Conservation (phyloP, 2,888 invertebrate species). For the Eurois occulta region DNA sequence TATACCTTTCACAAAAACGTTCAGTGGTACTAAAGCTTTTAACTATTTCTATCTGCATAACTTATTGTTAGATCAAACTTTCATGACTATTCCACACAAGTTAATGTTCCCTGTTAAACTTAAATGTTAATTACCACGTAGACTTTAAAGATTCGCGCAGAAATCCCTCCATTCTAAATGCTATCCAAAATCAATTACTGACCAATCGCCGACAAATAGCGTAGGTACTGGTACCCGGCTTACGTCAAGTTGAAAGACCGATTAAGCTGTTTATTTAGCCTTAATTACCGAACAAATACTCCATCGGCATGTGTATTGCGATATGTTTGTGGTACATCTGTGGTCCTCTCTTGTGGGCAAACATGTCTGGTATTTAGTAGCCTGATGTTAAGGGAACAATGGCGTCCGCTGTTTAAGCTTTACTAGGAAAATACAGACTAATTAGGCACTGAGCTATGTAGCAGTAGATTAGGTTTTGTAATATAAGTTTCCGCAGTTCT, state of each 20-base stretch:
- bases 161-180: conserved; percentile 14
- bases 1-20: conserved; percentile 5
- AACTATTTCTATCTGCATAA: conserved; percentile 2
- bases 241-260: conserved; percentile 84
- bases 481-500: neutral
- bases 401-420: conserved; percentile 43
- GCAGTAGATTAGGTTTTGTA: neutral
- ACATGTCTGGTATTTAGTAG: conserved; percentile 63
- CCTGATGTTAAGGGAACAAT: conserved; percentile 51
- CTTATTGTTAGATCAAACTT: conserved; percentile 1
- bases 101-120: neutral
- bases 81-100: conserved; percentile 7
- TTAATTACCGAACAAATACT: conserved; percentile 86
- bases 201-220: conserved; percentile 51
- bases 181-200: conserved; percentile 45
- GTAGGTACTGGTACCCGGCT: conserved; percentile 57
- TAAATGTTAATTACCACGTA: neutral
- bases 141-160: neutral
- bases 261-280: conserved; percentile 84
- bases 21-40: neutral
- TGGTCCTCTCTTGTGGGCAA: conserved; percentile 68
- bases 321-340: conserved; percentile 80
- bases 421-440: conserved; percentile 46
- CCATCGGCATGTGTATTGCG: conserved; percentile 76
- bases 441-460: conserved; percentile 33